These are phyloP conservation scores for Dromococcyx pavoninus DNA, from an alignment of 2,797 vertebrate genomes.

Conservation along the genomic window DNA sequence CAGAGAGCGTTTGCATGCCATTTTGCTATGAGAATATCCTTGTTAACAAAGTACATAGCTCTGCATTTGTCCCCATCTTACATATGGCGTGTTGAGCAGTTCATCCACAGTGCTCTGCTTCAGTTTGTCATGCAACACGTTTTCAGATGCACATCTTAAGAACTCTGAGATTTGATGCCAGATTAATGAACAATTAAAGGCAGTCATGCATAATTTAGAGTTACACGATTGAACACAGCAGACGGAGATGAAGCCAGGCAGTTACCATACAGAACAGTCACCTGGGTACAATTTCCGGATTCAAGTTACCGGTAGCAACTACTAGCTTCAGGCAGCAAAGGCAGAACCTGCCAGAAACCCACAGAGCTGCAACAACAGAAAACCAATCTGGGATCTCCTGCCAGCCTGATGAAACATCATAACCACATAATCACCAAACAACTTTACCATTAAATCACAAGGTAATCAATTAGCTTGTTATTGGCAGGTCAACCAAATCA, in stretches of 20 bases:
- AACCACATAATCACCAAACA: neutral
- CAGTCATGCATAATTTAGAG: neutral
- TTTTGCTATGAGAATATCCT: neutral
- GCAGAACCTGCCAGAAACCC: neutral
- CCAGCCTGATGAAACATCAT: neutral
- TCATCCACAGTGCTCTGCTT: neutral
- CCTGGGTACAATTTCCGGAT: neutral
- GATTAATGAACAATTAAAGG: neutral
- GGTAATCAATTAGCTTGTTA: neutral
- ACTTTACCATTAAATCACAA: neutral
- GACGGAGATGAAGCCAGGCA: neutral
- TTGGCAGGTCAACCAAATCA: neutral
- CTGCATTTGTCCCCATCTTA: neutral
- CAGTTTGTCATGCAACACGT: neutral
- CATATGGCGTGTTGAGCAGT: accelerated
- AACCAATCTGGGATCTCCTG: neutral
- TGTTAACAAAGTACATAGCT: neutral
- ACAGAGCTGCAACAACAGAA: neutral
- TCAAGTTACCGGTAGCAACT: neutral
- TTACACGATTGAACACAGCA: neutral
- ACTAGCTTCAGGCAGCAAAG: neutral
- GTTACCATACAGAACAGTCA: neutral
- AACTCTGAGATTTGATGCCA: neutral
- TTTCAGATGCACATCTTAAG: neutral
- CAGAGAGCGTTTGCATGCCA: neutral